Evolutionary conservation across 2,888 invertebrate species (phyloP).

Genomic region (Eupeodes latifasciatus): DNA sequence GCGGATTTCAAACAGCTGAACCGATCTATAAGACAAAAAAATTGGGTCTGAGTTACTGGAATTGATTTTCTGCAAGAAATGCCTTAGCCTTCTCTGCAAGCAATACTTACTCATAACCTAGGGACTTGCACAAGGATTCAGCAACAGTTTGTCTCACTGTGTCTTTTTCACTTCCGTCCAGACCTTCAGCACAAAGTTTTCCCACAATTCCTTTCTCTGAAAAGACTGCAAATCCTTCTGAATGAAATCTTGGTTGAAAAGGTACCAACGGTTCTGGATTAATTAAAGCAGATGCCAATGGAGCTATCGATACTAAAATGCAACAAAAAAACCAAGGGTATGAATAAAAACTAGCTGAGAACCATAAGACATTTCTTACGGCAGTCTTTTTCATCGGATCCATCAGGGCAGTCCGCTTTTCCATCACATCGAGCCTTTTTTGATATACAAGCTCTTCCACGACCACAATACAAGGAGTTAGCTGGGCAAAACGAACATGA

Average conservation of each 20-base stretch:
- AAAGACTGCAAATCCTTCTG: slow-evolving; percentile 93
- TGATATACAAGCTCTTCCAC: slow-evolving; percentile 90
- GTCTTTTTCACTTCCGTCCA: slow-evolving; percentile 86
- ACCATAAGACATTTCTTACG: slow-evolving; percentile 86
- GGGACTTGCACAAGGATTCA: slow-evolving; percentile 90
- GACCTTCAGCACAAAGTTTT: slow-evolving; percentile 92
- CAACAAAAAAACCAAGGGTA: background rate
- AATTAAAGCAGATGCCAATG: slow-evolving; percentile 87
- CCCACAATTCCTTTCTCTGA: slow-evolving; percentile 92
- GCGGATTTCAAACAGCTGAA: slow-evolving; percentile 88
- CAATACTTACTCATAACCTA: slow-evolving; percentile 89
- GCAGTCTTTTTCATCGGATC: slow-evolving; percentile 93
- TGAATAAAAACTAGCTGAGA: background rate
- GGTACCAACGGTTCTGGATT: slow-evolving; percentile 88
- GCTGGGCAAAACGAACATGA: slow-evolving; percentile 91
- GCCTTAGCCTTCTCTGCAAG: no score
- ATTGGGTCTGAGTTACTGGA: no score
- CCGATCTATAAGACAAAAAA: slow-evolving; percentile 85
- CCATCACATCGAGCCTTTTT: slow-evolving; percentile 91
- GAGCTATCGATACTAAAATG: slow-evolving; percentile 89
- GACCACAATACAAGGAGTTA: slow-evolving; percentile 91
- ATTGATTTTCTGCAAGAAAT: no score
- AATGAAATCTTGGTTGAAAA: slow-evolving; percentile 88
- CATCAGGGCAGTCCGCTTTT: slow-evolving; percentile 92
- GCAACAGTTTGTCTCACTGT: slow-evolving; percentile 88